Evolutionary conservation across 1,140 invertebrate species (phyloP), one percentile per base, ranked within the genome.

Genomic region (Carposina sasakii): DNA sequence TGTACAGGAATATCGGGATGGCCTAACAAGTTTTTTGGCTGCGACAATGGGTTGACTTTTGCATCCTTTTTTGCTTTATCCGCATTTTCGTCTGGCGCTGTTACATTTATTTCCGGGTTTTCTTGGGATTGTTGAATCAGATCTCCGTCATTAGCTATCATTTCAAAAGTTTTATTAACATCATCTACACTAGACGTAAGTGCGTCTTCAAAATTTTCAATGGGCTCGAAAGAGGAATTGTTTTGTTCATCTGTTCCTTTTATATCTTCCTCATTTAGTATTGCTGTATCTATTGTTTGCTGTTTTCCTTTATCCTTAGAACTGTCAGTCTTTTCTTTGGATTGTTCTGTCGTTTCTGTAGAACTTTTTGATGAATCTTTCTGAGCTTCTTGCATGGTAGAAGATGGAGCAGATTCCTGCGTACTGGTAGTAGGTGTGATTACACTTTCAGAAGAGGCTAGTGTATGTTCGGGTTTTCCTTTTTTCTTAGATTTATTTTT

Each of bases 21-120:
- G 67, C 83, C 81, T 78, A 82, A 61, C 68, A 83, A 86, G 85
- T 86, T 86, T 86, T 86, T 86, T 86, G 85, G 75, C 76, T 62
- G 78, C 59, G 78, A 62, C 52, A 78, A 57, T 3, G 73, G 66
- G 26, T 67, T 74, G 53, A 58, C 19, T 60, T 66, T 76, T 52
- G 8, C 31, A 12, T 52, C 24, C 9, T 49, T 54, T 15, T 36
- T 26, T 33, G 56, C 33, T 53, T 48, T 24, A 20, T 51, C 44
- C 23, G 52, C 42, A 36, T 69, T 57, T 34, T 52, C 53, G 13
- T 81, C 71, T 4, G 81, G 71, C 34, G 64, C 69, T 20, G 59
- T 76, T 24, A 81, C 69, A 22, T 78, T 78, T 31, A 81, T 81
- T 66, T 77, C 56, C 26, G 79, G 65, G 48, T 77, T 68, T 3